Base-by-base conservation (phyloP, 2,797 vertebrate species). In the Hafferia zeledoni region DNA sequence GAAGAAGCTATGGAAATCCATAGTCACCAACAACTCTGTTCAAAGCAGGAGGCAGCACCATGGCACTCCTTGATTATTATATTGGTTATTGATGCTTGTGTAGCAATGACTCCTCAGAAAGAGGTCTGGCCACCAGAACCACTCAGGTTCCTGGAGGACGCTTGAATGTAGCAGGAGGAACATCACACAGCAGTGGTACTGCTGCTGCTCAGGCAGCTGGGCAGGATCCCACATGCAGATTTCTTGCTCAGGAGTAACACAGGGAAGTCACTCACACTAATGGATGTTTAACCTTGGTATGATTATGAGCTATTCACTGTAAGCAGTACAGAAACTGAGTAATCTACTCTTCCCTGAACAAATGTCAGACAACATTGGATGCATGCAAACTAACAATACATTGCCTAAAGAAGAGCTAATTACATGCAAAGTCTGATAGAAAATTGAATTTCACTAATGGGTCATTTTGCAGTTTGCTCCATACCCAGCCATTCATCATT, bases 351-450 rank as follows among this genome's bases (percentile, higher is more conserved):
- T 74, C 46, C 61, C 65, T 69, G 80, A 93, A 53, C 30, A 71
- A 90, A 53, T 83, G 79, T 41, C 69, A 63, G 68, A 24, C 13
- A 61, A 43, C 41, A 46, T 4, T 69, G 77, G 43, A 75, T 75
- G n/a, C 3, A 2, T 78, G 79, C 19, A 88, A 91, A 52, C 19
- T 71, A 76, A 31, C 53, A 60, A 61, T 61, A 61, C 39, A 18
- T 72, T 86, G 52, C 52, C 57, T 78, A 35, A 81, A 94, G 70
- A 33, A 89, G 93, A 91, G 72, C 57, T 93, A 86, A 91, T 91
- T 90, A 69, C 47, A 69, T 53, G 19, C 23, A 65, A 91, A 74
- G 13, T 52, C 65, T 64, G 87, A 39, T 31, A 75, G 76, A 86
- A 93, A 95, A 93, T 53, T 59, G 49, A 35, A 56, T 91, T 82